Evolutionary conservation across 2,888 invertebrate genomes (phyloP).

Genomic region (Lasioglossum marginatum): DNA sequence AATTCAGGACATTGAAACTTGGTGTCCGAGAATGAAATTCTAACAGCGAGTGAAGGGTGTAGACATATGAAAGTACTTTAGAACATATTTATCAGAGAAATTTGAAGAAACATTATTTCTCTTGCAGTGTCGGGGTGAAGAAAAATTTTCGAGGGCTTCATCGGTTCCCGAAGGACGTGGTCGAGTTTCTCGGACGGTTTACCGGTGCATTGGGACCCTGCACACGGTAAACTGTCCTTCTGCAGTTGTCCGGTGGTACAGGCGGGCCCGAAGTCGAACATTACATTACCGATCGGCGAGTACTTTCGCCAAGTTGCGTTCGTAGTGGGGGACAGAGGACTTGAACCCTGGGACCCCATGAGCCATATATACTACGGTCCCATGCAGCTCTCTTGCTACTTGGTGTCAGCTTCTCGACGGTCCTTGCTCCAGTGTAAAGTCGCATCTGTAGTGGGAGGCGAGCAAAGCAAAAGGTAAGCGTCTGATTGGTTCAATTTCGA

Average conservation of each 20-base stretch:
- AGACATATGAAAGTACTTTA: too few species aligned
- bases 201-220: conserved; percentile 34
- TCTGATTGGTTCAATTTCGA: neutral
- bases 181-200: neutral
- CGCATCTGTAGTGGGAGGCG: conserved; percentile 26
- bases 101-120: too few species aligned
- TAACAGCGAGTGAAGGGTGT: too few species aligned
- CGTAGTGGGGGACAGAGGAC: conserved; percentile 79
- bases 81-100: too few species aligned
- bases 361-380: conserved; percentile 78
- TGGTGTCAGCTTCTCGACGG: conserved; percentile 78
- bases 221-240: conserved; percentile 60
- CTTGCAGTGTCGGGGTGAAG: too few species aligned
- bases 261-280: conserved; percentile 68
- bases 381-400: conserved; percentile 79
- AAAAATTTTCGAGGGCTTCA: too few species aligned
- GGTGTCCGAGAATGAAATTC: too few species aligned
- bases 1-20: too few species aligned
- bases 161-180: too few species aligned
- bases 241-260: conserved; percentile 62
- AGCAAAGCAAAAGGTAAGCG: conserved; percentile 63
- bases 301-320: conserved; percentile 80
- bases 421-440: conserved; percentile 62
- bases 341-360: conserved; percentile 80
- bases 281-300: conserved; percentile 74